Evolutionary conservation across 2,888 invertebrate species (phyloP), one percentile per base, ranked within the genome.

Genomic region (Nipponacmea schrenckii): DNA sequence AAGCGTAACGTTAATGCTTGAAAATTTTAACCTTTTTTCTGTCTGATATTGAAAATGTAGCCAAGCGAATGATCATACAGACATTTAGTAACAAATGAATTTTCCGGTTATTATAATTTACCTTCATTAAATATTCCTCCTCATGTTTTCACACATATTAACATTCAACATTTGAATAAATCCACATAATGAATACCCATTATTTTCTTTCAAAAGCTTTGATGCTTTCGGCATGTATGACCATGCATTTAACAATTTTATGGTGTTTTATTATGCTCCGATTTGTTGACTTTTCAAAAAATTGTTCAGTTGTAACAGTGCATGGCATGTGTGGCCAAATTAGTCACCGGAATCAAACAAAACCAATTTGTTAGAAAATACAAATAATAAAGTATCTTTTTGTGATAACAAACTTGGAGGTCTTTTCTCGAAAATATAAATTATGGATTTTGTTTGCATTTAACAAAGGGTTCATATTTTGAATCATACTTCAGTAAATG

Each of bases 41-140:
- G 39, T 39, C 39, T 39, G 39, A 56, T 56, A 56, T 56, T 56
- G 20, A 56, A 56, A 56, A 24, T 24, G 20, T 56, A 24, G 12
- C 24, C 56, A 56, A 56, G 56, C 56, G 56, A 56, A 24, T 56
- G 24, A 56, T 24, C 20, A 56, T 20, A 24, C 56, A 56, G 20
- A 20, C 20, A 56, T 56, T 24, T 56, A 24, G 56, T 24, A 56
- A 56, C 24, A 56, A 56, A 56, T 24, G 56, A 24, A 56, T 56
- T 56, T 56, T 56, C 56, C 56, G 56, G 56, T 56, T 56, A 56
- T 56, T 56, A 56, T 56, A 24, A 56, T 24, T 56, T 56, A 56
- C 20, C 20, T 24, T 56, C 56, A 56, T 56, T 24, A 56, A 56
- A 56, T 56, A 56, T 56, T 56, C 56, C 20, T 56, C 20, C 24